Evolutionary conservation across 2,888 invertebrate species (phyloP), one percentile per base, ranked within the genome.

Genomic region (Eristalinus aeneus): DNA sequence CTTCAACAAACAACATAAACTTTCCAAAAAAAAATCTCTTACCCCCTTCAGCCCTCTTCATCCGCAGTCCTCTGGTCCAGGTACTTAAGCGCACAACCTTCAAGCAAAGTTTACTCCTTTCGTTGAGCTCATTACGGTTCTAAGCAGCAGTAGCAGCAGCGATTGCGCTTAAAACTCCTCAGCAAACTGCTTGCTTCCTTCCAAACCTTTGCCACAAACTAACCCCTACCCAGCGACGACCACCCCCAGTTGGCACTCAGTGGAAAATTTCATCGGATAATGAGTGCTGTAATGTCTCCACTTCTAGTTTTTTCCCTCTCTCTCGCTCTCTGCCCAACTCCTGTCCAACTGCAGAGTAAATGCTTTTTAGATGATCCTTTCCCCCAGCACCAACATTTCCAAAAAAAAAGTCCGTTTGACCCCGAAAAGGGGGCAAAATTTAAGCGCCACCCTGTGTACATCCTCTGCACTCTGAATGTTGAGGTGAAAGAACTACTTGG

Each of bases 201-300:
- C 56, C 12, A 39, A n/a, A 46, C 2, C 27, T 5, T 27, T 27
- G 27, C 27, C 46, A 8, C n/a, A 39, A 56, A 56, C 22, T 11
- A 12, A 11, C 23, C 10, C 11, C 6, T 6, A 10, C 2, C 10
- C 6, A n/a, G 0, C 46, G 1, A 0, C 3, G 10, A 1, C 9
- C 22, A 0, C 22, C 56, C 22, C 20, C 1, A 54, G 78, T 56
- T 74, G 74, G 74, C 39, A 61, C 60, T 72, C 34, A 72, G 68
- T 53, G 54, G 60, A 74, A 81, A 86, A 16, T 81, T 86, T 81
- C 23, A 86, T 86, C 72, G 81, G 81, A 77, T 80, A 86, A 86
- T 86, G 85, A 81, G 73, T 69, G 85, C 76, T 81, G 81, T 86
- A 86, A 86, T 81, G 81, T 86, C 81, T 86, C 85, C 67, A 67